Conservation (phyloP, 2,797 vertebrate genomes). For the Microtus agrestis region DNA sequence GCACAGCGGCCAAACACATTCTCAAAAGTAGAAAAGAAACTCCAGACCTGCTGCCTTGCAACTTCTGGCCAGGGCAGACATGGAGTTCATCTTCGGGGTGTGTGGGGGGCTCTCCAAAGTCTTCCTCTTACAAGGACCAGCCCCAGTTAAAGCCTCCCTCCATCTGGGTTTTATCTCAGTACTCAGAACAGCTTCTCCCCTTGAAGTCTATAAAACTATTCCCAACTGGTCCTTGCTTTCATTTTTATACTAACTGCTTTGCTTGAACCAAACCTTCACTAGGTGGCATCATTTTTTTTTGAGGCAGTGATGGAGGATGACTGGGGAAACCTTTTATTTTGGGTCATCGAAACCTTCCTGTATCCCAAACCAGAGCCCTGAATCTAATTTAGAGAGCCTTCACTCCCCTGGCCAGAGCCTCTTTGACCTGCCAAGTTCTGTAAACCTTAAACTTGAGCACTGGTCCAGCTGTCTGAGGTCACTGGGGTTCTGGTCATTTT, state of each 20-base stretch:
- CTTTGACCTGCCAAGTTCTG: not conserved
- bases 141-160: not conserved
- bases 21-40: fast-evolving
- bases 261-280: not conserved
- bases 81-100: too few relatives aligned
- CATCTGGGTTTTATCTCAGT: not conserved
- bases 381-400: not conserved
- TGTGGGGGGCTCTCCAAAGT: not conserved
- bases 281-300: not conserved
- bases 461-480: too few relatives aligned
- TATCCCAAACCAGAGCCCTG: not conserved
- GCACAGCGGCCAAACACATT: too few relatives aligned
- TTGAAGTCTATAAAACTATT: not conserved
- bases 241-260: not conserved
- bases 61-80: fast-evolving
- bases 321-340: not conserved
- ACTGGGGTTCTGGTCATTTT: not conserved
- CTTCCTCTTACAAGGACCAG: not conserved
- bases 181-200: not conserved
- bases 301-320: not conserved
- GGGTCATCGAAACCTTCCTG: not conserved
- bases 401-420: not conserved
- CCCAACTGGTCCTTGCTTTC: not conserved
- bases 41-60: fast-evolving
- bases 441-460: not conserved